Conservation (phyloP, 1,140 invertebrate species). For the Wiebesia pumilae region DNA sequence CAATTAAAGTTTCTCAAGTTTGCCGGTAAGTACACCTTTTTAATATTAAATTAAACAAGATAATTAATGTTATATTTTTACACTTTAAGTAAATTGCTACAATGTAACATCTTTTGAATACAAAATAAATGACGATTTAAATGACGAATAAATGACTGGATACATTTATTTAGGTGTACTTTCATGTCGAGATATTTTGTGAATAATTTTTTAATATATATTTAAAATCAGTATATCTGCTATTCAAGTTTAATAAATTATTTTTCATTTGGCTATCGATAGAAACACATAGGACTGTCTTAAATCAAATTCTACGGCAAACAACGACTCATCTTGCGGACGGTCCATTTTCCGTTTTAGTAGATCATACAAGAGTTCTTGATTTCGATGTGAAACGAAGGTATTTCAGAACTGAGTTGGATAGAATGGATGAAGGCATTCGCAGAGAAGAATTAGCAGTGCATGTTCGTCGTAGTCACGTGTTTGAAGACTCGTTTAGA, state of each 20-base stretch:
- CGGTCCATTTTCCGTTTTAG: constrained; percentile 92
- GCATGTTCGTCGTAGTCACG: constrained; percentile 89
- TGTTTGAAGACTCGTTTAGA: constrained; percentile 95
- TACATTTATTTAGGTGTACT: too few relatives aligned
- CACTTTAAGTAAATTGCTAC: too few relatives aligned
- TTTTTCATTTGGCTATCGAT: neutral
- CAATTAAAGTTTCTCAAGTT: constrained; percentile 88
- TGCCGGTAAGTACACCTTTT: constrained; percentile 75
- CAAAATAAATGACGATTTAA: too few relatives aligned
- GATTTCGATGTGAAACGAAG: constrained; percentile 95
- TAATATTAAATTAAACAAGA: too few relatives aligned
- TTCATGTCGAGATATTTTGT: too few relatives aligned
- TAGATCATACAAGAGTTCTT: constrained; percentile 91
- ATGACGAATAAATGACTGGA: too few relatives aligned
- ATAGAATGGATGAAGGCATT: constrained; percentile 86
- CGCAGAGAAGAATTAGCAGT: constrained; percentile 93
- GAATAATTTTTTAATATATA: too few relatives aligned
- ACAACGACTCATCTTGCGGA: constrained; percentile 90
- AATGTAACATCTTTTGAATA: too few relatives aligned
- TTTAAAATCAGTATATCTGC: too few relatives aligned
- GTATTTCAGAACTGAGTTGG: constrained; percentile 92
- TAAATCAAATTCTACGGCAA: constrained; percentile 94
- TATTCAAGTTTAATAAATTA: too few relatives aligned
- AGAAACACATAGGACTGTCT: constrained; percentile 92
- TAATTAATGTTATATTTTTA: too few relatives aligned